These are phyloP conservation scores for Sympetrum striolatum DNA, from an alignment of 2,888 invertebrate genomes.

Conservation along the genomic window DNA sequence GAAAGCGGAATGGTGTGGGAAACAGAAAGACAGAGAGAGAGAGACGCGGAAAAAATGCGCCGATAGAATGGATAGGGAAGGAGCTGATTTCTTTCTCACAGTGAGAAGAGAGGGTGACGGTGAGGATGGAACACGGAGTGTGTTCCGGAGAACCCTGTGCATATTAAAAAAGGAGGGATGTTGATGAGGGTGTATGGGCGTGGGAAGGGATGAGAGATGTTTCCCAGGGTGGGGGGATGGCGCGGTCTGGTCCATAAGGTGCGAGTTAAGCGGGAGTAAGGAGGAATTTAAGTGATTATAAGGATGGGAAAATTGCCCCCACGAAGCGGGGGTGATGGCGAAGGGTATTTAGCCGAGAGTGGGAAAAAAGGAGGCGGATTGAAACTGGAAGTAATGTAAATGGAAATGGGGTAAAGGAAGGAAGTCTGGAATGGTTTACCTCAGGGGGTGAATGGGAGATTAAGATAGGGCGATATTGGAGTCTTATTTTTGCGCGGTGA, in stretches of 20 bases:
- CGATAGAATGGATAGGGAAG: background rate
- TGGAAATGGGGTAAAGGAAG: constrained; percentile 15
- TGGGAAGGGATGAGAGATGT: background rate
- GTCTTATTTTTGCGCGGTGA: constrained; percentile 15
- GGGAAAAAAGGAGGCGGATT: background rate
- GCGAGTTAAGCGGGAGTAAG: background rate
- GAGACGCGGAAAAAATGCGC: background rate
- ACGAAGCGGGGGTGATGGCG: background rate
- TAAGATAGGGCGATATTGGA: constrained; percentile 12
- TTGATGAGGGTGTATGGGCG: background rate
- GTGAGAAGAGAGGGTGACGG: background rate
- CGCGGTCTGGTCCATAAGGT: background rate
- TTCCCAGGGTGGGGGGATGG: background rate
- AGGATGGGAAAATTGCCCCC: background rate
- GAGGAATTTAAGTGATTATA: background rate
- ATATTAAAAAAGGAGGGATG: background rate
- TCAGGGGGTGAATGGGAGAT: background rate
- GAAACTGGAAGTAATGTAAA: constrained; percentile 29
- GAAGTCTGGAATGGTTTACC: background rate
- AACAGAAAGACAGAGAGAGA: background rate
- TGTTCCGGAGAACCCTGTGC: background rate
- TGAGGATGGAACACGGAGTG: background rate
- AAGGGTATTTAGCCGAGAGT: background rate
- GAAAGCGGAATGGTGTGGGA: background rate
- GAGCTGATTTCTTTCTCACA: background rate